phyloP scores from a whole-genome alignment of 2,797 vertebrate species.

The Dallia pectoralis region DNA sequence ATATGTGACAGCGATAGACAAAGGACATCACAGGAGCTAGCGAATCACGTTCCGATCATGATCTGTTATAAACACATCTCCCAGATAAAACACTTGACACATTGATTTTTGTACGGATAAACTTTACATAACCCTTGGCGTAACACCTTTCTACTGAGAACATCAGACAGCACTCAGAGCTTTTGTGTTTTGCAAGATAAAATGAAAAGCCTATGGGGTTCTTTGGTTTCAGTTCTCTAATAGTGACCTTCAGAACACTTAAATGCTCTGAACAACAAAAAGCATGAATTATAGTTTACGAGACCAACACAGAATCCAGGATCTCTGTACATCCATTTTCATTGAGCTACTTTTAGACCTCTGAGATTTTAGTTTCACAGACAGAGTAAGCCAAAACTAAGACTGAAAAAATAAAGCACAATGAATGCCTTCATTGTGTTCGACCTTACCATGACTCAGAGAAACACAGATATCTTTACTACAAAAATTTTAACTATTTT shows the following conservation, averaged over 20 bases:
- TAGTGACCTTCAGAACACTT: conserved; percentile 20
- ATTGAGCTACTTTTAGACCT: neutral
- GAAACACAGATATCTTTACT: too few species aligned
- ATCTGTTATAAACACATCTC: conserved; percentile 7
- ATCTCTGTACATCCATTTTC: conserved; percentile 9
- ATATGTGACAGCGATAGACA: neutral
- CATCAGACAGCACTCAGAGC: neutral
- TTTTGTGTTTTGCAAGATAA: neutral
- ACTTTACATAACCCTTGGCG: neutral
- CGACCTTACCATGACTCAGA: too few species aligned
- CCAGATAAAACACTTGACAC: neutral
- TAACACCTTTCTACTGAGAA: neutral
- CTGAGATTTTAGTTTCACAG: neutral
- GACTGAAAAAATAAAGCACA: too few species aligned
- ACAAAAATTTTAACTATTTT: too few species aligned
- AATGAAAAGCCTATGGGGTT: neutral
- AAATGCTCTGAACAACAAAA: conserved; percentile 29
- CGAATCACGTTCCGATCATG: neutral
- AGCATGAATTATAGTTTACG: conserved; percentile 22
- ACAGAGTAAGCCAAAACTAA: too few species aligned
- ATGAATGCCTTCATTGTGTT: too few species aligned
- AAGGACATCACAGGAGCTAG: neutral
- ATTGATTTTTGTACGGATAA: neutral
- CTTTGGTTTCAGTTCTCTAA: conserved; percentile 12
- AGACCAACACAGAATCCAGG: conserved; percentile 19